Conservation (phyloP, 1,140 invertebrate genomes). For the Ectropis grisescens region DNA sequence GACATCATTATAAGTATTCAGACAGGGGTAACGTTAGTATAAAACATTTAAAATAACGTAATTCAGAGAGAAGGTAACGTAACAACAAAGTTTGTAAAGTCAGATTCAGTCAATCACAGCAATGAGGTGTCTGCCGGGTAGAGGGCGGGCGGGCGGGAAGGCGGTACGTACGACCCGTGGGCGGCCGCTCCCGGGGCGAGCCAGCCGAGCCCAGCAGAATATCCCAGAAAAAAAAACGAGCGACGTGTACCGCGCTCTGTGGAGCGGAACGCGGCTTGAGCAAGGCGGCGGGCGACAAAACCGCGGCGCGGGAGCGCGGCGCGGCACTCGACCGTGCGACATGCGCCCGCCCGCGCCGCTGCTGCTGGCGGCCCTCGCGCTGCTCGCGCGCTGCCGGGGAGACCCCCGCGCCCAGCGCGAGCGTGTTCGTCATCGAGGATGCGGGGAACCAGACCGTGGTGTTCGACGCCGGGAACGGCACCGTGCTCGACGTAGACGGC, state of each 20-base stretch:
- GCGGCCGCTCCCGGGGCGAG: too few species aligned
- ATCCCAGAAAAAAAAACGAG: too few species aligned
- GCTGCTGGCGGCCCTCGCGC: constrained; percentile 12
- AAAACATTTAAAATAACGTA: too few species aligned
- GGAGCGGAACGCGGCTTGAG: constrained; percentile 33
- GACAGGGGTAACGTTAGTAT: too few species aligned
- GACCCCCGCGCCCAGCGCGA: constrained; percentile 8
- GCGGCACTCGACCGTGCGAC: constrained; percentile 49
- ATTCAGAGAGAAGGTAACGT: too few species aligned
- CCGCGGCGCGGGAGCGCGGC: constrained; percentile 31
- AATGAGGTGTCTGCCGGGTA: too few species aligned
- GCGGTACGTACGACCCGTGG: too few species aligned
- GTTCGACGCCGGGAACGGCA: constrained; percentile 12
- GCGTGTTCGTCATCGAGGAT: constrained; percentile 14
- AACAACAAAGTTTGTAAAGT: too few species aligned
- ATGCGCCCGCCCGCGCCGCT: constrained; percentile 40
- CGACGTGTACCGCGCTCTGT: constrained; percentile 15
- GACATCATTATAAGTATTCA: too few species aligned
- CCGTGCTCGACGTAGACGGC: constrained; percentile 19
- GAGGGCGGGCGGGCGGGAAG: too few species aligned
- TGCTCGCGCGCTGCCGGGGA: constrained; percentile 22
- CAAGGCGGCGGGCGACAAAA: constrained; percentile 46
- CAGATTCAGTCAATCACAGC: too few species aligned
- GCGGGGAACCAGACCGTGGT: constrained; percentile 14
- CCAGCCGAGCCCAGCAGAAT: too few species aligned